Percentiles rank a stretch among this genome's conserved stretches.
Conservation (phyloP, 1,140 invertebrate species). For the Zaprionus capensis region DNA sequence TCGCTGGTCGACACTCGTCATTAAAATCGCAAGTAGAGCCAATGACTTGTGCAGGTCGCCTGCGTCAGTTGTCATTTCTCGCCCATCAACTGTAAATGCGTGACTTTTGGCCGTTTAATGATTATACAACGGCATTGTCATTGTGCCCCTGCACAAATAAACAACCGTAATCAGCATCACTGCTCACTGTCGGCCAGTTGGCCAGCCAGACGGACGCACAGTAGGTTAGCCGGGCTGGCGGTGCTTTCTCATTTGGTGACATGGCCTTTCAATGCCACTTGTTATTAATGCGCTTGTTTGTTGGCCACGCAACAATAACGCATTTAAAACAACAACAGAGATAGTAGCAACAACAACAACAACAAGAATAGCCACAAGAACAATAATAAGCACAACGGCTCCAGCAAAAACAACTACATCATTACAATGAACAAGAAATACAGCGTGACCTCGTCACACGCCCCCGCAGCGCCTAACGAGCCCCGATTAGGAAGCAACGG, state of each 20-base stretch:
- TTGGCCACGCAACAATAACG: slow-evolving; percentile 69
- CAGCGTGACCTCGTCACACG: slow-evolving; percentile 42
- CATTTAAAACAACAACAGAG: slow-evolving; percentile 74
- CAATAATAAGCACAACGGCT: slow-evolving; percentile 47
- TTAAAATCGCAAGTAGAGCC: slow-evolving; percentile 44
- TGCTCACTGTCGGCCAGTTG: not conserved
- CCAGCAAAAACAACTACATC: slow-evolving; percentile 37
- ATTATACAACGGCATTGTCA: slow-evolving; percentile 75
- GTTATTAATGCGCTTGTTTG: slow-evolving; percentile 75
- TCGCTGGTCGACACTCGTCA: slow-evolving; percentile 30
- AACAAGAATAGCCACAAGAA: slow-evolving; percentile 55
- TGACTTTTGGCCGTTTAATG: slow-evolving; percentile 82
- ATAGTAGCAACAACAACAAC: slow-evolving; percentile 48
- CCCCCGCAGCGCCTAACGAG: slow-evolving; percentile 63
- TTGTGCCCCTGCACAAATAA: slow-evolving; percentile 66
- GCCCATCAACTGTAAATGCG: slow-evolving; percentile 71
- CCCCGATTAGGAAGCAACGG: slow-evolving; percentile 56
- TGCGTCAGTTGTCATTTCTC: slow-evolving; percentile 51
- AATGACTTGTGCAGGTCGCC: slow-evolving; percentile 73
- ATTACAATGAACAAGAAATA: slow-evolving; percentile 64
- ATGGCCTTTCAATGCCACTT: slow-evolving; percentile 74
- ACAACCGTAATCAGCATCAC: slow-evolving; percentile 73
- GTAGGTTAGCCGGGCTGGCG: slow-evolving; percentile 15
- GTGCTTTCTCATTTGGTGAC: slow-evolving; percentile 77
- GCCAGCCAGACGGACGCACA: not conserved